Conservation (phyloP, 92 coral and sea anemone genomes). For the Isaurus tuberculatus region DNA sequence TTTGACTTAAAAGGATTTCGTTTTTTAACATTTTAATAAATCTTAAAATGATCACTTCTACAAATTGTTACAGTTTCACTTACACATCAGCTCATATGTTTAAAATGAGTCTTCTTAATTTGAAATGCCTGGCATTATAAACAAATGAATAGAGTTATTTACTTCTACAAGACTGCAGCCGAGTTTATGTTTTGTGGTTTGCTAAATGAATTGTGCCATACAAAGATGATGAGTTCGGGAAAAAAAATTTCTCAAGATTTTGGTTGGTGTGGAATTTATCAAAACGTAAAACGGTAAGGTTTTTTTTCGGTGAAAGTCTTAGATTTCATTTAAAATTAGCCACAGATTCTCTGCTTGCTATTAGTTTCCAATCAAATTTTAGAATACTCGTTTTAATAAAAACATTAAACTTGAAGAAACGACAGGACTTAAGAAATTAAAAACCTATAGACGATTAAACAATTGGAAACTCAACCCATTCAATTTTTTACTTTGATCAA, state of each 20-base stretch:
- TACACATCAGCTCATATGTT: background rate
- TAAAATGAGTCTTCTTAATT: background rate
- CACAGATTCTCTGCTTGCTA: conserved; percentile 5
- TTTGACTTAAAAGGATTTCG: background rate
- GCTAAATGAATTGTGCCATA: background rate
- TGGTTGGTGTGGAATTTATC: background rate
- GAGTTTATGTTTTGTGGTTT: conserved; percentile 11
- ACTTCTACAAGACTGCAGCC: background rate
- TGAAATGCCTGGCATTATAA: background rate
- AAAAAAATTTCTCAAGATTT: background rate
- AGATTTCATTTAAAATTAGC: background rate
- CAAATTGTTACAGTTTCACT: background rate
- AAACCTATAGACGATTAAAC: conserved; percentile 25
- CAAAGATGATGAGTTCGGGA: background rate
- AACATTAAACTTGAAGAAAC: conserved; percentile 34
- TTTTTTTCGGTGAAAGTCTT: background rate
- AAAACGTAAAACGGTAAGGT: background rate
- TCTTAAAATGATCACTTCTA: background rate
- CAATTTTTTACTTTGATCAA: background rate
- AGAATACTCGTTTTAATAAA: conserved; percentile 30
- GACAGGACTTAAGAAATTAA: background rate
- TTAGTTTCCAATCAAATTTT: conserved; percentile 15
- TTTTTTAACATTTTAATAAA: background rate
- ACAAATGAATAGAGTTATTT: background rate
- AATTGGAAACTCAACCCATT: conserved; percentile 1